These are phyloP conservation scores for Periplaneta americana DNA, from an alignment of 1,140 invertebrate species.

Conservation along the genomic window DNA sequence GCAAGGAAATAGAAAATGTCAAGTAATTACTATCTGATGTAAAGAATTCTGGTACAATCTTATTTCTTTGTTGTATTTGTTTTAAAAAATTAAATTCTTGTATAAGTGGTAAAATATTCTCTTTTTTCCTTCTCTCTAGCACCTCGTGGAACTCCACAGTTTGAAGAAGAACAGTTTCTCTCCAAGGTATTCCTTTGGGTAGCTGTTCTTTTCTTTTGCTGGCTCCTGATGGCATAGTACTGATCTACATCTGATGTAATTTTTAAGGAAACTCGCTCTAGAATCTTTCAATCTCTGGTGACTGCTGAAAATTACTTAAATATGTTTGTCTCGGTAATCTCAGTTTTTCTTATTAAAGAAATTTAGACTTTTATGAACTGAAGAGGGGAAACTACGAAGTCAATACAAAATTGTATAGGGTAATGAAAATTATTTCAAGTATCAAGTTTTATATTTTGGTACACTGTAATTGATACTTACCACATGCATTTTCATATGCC, in stretches of 20 bases:
- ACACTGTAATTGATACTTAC: background rate
- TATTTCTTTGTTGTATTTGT: background rate
- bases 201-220: conserved; percentile 84
- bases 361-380: background rate
- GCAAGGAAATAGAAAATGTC: background rate
- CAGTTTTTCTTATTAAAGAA: background rate
- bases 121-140: conserved; percentile 47
- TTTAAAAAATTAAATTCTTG: background rate
- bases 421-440: background rate
- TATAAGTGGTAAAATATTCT: background rate
- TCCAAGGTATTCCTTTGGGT: conserved; percentile 92
- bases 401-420: too few relatives aligned
- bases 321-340: background rate
- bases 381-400: too few relatives aligned
- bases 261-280: background rate
- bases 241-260: background rate
- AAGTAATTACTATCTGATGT: background rate
- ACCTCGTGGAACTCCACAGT: conserved; percentile 76
- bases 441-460: background rate
- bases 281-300: background rate
- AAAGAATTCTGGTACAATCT: too few relatives aligned
- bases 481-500: too few relatives aligned
- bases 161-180: conserved; percentile 86
- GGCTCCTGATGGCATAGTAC: conserved; percentile 81
- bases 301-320: background rate